phyloP scores from a whole-genome alignment of 2,888 invertebrate genomes.

The Cryptus armator region DNA sequence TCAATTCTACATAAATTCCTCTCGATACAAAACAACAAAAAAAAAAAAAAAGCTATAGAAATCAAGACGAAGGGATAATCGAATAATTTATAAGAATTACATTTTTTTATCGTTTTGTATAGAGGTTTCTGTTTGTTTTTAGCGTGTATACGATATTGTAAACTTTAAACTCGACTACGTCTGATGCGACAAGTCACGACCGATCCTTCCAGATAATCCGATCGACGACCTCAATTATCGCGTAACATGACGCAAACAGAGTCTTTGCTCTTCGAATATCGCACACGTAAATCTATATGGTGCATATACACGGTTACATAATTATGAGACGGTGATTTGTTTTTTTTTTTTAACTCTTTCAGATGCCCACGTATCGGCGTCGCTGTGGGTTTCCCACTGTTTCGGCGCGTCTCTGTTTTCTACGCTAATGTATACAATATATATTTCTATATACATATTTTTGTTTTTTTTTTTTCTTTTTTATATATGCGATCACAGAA shows the following conservation, averaged over 20 bases:
- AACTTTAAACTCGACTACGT: background rate
- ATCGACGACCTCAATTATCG: slow-evolving; percentile 6
- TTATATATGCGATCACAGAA: slow-evolving; percentile 81
- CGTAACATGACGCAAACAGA: background rate
- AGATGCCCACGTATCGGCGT: slow-evolving; percentile 23
- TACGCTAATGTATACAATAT: slow-evolving; percentile 74
- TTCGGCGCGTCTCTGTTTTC: slow-evolving; percentile 38
- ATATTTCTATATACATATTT: slow-evolving; percentile 66
- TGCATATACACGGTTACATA: slow-evolving; percentile 77
- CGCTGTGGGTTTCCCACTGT: slow-evolving; percentile 14
- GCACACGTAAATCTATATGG: slow-evolving; percentile 74
- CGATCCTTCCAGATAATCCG: background rate
- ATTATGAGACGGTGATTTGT: slow-evolving; percentile 73
- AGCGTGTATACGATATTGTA: background rate
- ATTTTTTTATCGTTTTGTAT: slow-evolving; percentile 13
- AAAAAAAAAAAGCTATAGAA: background rate
- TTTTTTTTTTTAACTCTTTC: slow-evolving; percentile 40
- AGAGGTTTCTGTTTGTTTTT: slow-evolving; percentile 7
- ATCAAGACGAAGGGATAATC: slow-evolving; percentile 4
- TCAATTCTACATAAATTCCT: background rate
- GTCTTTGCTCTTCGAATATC: slow-evolving; percentile 49
- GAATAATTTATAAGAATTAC: background rate
- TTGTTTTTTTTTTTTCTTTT: slow-evolving; percentile 70
- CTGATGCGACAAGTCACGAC: background rate
- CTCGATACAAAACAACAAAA: slow-evolving; percentile 2